Base-by-base conservation (phyloP, 2,113 vertebrate species). In the Xiphophorus maculatus region DNA sequence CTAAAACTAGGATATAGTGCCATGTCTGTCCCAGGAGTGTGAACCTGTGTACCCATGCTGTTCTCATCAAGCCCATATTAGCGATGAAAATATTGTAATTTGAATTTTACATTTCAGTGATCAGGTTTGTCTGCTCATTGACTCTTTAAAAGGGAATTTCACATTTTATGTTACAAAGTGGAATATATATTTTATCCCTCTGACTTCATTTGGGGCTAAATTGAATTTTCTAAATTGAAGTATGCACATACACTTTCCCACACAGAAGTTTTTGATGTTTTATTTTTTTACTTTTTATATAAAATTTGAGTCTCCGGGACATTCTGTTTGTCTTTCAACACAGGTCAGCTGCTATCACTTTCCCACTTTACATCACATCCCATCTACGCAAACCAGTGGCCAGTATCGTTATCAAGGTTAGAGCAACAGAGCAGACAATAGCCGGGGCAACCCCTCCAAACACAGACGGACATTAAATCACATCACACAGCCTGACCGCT, bases 1-100 rank as follows among this genome's bases (percentile, higher is more conserved):
- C 84, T 78, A 68, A 74, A 88, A 84, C 86, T 69, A 10, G 71
- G 63, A 86, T 79, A 81, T 67, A 54, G 75, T 89, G 81, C 67
- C 84, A 89, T 74, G 75, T 70, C 62, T 76, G 83, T 48, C 12
- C 77, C 25, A 35, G n/a, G 63, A 71, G 58, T 48, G 25, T 76
- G 63, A 51, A 68, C 54, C 15, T 70, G 67, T 35, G 58, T 40
- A 25, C 6, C 0, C 27, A 28, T 66, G 51, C 70, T 76, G 5
- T 68, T 76, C 32, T 73, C 68, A 48, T 14, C 48, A 35, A 68
- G 72, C 72, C 28, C 19, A 30, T 58, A 10, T 25, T 58, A 7
- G 51, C 6, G 1, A 2, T 58, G 51, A 58, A 25, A 11, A n/a
- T n/a, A 58, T 58, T 25, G 10, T n/a, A 25, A 58, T 25, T n/a